A percentile compares a stretch with the other conserved stretches of the same genome.
These are phyloP conservation scores for Orycteropus afer DNA, from an alignment of 2,113 vertebrate genomes.

Conservation along the genomic window DNA sequence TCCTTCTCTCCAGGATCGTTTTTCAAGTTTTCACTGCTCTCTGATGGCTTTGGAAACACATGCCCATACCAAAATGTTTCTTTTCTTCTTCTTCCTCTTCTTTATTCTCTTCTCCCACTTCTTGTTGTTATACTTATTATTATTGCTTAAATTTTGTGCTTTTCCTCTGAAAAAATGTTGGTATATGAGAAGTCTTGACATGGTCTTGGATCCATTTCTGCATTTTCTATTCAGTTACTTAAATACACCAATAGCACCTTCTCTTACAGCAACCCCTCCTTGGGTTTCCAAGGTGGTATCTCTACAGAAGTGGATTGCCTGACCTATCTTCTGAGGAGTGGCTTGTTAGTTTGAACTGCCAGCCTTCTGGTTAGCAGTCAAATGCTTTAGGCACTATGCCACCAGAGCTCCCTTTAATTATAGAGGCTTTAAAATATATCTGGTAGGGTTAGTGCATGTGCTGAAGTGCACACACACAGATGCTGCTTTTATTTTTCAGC, in stretches of 20 bases:
- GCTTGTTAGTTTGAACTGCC: no score
- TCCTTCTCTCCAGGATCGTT: background rate
- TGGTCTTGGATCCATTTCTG: background rate
- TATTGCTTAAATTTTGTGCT: background rate
- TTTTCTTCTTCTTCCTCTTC: background rate
- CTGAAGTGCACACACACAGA: background rate
- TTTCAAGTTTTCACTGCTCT: background rate
- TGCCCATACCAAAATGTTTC: background rate
- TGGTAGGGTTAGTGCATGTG: background rate
- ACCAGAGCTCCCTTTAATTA: no score
- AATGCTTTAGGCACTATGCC: no score
- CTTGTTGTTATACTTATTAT: background rate
- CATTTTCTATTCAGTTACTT: background rate
- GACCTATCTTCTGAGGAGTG: no score
- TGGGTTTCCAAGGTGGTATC: no score
- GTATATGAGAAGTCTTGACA: background rate
- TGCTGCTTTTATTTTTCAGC: background rate
- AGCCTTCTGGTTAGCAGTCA: no score
- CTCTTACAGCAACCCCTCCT: no score
- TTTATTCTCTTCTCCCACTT: no score
- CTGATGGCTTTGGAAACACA: background rate
- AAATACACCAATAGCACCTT: background rate
- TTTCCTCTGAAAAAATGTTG: background rate
- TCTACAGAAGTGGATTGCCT: no score
- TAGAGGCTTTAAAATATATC: background rate